Evolutionary conservation across 2,113 vertebrate genomes (phyloP), one percentile per base, ranked within the genome.

Genomic region (Daphoenositta chrysoptera): DNA sequence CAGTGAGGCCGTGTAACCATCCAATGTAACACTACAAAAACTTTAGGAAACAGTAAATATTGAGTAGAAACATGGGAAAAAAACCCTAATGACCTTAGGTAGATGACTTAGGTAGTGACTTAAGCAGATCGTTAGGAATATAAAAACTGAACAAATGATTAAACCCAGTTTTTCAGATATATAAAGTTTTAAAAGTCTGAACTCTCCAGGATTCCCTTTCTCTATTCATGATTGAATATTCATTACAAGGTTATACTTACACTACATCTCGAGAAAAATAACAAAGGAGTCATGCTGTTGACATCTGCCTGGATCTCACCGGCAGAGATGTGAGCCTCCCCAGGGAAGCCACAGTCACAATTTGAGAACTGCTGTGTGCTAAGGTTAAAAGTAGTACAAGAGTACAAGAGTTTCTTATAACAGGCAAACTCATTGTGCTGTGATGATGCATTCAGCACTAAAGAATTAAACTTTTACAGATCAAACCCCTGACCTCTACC

Each of bases 61-160:
- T 42, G 30, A 88, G 14, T n/a, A 91, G n/a, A 70, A 91, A 65
- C 13, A 33, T 15, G 7, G 20, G 22, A 33, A 54, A 66, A 68
- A 39, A 10, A 7, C 0, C 5, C 10, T 2, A 30, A 7, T 15
- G n/a, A 65, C 22, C 40, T 81, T 26, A 60, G 31, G 12, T 1
- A 69, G 27, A 31, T 33, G 9, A 57, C 21, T 39, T 22, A 31
- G n/a, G 11, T 57, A 77, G 17, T 22, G 3, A 39, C 26, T 51
- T 16, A 24, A 15, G 42, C 31, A 66, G 23, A n/a, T 39, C 6
- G n/a, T 85, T 47, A 64, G 8, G 26, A 20, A 61, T 31, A 69
- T 42, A 69, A 79, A 81, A 72, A 58, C 2, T 12, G 26, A 91
- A 47, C 15, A 56, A 58, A 40, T 60, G 19, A 47, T 56, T 58